phyloP scores from a whole-genome alignment of 2,113 vertebrate genomes.

The Oncorhynchus tshawytscha region DNA sequence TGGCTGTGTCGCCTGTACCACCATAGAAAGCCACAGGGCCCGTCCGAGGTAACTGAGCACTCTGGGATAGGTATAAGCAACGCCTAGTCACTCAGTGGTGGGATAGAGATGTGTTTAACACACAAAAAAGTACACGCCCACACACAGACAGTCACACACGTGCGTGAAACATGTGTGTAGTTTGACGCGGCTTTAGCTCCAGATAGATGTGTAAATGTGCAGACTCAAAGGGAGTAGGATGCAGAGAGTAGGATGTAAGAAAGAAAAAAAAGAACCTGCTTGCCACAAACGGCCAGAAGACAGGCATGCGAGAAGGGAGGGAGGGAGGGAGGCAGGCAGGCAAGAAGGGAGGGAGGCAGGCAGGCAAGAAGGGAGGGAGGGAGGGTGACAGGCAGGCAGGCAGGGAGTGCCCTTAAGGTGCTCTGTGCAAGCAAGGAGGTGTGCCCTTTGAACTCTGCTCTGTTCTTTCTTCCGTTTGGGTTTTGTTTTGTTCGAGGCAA shows the following conservation, averaged over 20 bases:
- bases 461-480: conserved; percentile 50
- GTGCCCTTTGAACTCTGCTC: conserved; percentile 40
- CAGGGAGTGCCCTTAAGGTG: conserved; percentile 54
- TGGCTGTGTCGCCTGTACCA: neutral
- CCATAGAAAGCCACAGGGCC: neutral
- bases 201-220: conserved; percentile 36
- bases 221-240: conserved; percentile 58
- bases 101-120: no score
- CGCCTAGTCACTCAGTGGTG: neutral
- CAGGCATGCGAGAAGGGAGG: neutral
- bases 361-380: no score
- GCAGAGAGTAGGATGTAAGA: conserved; percentile 30
- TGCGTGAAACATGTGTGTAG: neutral
- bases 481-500: neutral
- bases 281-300: conserved; percentile 51
- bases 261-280: conserved; percentile 62
- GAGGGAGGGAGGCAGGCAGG: no score
- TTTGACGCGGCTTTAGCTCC: neutral
- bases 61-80: conserved; percentile 8
- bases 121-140: neutral
- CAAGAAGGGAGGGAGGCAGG: accelerated
- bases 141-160: conserved; percentile 3
- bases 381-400: neutral
- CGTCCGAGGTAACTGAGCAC: conserved; percentile 1
- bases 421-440: conserved; percentile 39